These are phyloP conservation scores for Atherinomorus stipes DNA, from an alignment of 2,113 vertebrate genomes.

Conservation along the genomic window DNA sequence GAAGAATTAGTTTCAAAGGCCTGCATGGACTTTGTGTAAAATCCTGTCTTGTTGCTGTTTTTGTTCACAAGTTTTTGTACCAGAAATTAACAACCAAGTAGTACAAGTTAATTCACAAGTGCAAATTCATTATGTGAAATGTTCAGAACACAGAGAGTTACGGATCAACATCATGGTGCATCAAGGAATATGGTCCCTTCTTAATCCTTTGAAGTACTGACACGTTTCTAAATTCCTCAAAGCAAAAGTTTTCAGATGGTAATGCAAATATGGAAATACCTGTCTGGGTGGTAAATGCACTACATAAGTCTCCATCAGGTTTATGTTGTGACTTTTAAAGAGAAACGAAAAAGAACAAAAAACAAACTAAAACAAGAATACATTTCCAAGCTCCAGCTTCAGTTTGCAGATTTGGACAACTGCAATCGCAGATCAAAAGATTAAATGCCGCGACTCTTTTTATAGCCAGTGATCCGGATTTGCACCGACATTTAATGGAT, in stretches of 20 bases:
- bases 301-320: not conserved
- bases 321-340: not conserved
- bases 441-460: no score
- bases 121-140: slow-evolving; percentile 61
- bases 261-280: not conserved
- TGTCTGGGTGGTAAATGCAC: not conserved
- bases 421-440: no score
- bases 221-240: slow-evolving; percentile 1
- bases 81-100: slow-evolving; percentile 41
- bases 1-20: slow-evolving; percentile 26
- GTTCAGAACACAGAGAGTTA: slow-evolving; percentile 15
- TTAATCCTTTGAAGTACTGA: slow-evolving; percentile 26
- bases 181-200: slow-evolving; percentile 30
- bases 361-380: not conserved
- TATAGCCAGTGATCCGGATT: no score
- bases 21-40: slow-evolving; percentile 3
- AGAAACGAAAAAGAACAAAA: not conserved
- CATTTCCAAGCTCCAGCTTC: no score
- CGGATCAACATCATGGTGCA: not conserved
- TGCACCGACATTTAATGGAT: no score
- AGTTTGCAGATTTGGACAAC: no score
- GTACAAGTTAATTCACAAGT: slow-evolving; percentile 44
- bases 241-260: not conserved
- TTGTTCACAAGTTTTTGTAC: slow-evolving; percentile 41
- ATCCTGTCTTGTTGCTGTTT: slow-evolving; percentile 8